Percentiles rank a stretch among this genome's conserved stretches.
phyloP scores from a whole-genome alignment of 1,140 invertebrate species.

The Polypedilum pembai region DNA sequence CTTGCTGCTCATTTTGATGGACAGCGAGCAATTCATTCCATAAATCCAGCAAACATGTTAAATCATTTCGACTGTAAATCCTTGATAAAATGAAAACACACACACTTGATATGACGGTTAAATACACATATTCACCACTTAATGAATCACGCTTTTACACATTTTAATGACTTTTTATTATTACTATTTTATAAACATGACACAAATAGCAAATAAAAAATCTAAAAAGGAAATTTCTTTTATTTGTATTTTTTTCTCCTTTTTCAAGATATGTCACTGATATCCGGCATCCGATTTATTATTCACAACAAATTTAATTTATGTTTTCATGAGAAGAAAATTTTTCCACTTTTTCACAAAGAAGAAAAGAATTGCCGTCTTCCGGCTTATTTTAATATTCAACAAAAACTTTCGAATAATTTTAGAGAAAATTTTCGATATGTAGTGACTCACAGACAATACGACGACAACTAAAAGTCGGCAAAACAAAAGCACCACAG shows the following conservation, averaged over 20 bases:
- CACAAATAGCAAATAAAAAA: neutral
- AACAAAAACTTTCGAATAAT: neutral
- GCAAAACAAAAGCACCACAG: neutral
- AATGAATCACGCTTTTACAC: neutral
- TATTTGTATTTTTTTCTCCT: neutral
- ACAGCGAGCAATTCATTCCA: neutral
- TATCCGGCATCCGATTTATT: conserved; percentile 19
- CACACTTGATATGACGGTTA: neutral
- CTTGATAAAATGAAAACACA: conserved; percentile 2
- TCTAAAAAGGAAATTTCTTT: neutral
- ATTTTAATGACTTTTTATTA: conserved; percentile 7
- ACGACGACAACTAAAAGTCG: conserved; percentile 9
- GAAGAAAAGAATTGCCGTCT: neutral
- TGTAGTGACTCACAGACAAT: conserved; percentile 2
- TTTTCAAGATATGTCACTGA: neutral
- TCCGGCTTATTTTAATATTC: neutral
- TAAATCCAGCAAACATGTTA: neutral
- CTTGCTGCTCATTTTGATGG: neutral
- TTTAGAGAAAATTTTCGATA: neutral
- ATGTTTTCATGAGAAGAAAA: neutral
- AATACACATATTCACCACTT: no score
- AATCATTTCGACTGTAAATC: neutral
- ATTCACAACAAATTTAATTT: conserved; percentile 13
- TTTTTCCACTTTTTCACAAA: neutral
- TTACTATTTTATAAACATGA: neutral